These are phyloP conservation scores for Crotalus horridus DNA, from an alignment of 2,113 vertebrate genomes.

Conservation along the genomic window DNA sequence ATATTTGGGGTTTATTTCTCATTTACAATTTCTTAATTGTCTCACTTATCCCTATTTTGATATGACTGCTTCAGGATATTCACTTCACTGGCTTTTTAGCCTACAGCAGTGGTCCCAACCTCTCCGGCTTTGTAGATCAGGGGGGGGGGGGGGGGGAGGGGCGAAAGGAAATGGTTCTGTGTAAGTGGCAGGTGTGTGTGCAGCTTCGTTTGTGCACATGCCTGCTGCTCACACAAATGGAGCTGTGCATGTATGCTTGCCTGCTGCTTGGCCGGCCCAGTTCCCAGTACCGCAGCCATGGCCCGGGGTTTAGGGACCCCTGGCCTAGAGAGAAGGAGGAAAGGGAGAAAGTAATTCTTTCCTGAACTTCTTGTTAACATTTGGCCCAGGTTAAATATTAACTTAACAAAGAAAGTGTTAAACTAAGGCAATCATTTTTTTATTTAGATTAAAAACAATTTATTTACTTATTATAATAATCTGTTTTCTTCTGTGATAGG, in stretches of 20 bases:
- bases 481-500: constrained; percentile 55
- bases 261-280: too few relatives aligned
- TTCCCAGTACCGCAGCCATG: too few relatives aligned
- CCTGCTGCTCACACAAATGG: too few relatives aligned
- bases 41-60: neutral
- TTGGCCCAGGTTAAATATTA: constrained; percentile 30
- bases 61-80: neutral
- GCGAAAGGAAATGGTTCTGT: too few relatives aligned
- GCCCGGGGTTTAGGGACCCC: too few relatives aligned
- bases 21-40: neutral
- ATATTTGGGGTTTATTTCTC: neutral
- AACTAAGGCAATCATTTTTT: constrained; percentile 59
- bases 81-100: neutral
- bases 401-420: constrained; percentile 41
- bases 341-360: neutral
- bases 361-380: constrained; percentile 6
- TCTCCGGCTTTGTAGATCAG: too few relatives aligned
- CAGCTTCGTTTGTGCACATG: too few relatives aligned
- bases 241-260: too few relatives aligned
- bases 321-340: neutral
- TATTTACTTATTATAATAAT: constrained; percentile 53
- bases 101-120: neutral
- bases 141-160: fast-evolving
- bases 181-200: too few relatives aligned
- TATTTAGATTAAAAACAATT: constrained; percentile 61